Base-by-base conservation (phyloP, 2,888 invertebrate genomes). In the Fragum sueziense region DNA sequence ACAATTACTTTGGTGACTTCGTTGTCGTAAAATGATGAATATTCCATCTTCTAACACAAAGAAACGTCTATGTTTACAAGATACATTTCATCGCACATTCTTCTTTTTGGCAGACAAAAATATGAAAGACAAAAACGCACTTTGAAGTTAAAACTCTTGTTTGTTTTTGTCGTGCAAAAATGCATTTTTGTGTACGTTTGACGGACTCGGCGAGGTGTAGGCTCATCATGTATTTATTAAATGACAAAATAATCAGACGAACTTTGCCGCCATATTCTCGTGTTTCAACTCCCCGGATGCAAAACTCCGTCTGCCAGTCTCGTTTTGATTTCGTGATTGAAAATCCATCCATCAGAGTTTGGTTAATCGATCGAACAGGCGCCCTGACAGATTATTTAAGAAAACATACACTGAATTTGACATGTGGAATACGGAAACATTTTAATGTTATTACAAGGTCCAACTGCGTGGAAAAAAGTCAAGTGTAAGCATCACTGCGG, bases 331-430 rank as follows among this genome's bases (percentile, higher is more conserved):
- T 41, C 65, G 65, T 65, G 65, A 65, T 65, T 41, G 65, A 65
- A 65, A 65, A 65, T 65, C 62, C 65, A 65, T 65, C 41, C 65
- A 65, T 65, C 27, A 65, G 37, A 27, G 14, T 65, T 37, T 37
- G 65, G 29, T 65, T 41, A 65, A 65, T 34, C 65, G 65, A 65
- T 65, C 27, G 41, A n/a, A 22, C 65, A 65, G 65, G 41, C 65
- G 34, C 37, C 75, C 81, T 74, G 72, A 72, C 72, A 75, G 81
- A 70, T 75, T 78, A 78, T 77, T 75, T 72, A 72, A 74, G 81
- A 78, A 81, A 81, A 77, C 67, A 74, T 81, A 81, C 72, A 72
- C 77, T 69, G 41, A 81, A 73, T 81, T 78, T 81, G 73, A 73
- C 73, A 73, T 54, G 31, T 51, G 17, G 27, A 52, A 65, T 22